Conservation (phyloP, 2,888 invertebrate species). For the Morpho achilles region DNA sequence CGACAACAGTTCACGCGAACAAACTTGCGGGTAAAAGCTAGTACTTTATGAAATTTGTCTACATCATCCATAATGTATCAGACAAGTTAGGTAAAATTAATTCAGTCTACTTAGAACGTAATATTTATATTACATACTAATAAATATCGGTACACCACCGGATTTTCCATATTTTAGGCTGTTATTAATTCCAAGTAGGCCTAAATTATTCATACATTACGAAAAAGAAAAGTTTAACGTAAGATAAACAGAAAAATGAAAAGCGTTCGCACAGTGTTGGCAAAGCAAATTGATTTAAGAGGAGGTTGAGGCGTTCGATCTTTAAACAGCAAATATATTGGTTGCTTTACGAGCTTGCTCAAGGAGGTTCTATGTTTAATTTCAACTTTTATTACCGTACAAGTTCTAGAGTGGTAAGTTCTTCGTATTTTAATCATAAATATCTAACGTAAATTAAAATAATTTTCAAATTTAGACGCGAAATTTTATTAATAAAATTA, state of each 20-base stretch:
- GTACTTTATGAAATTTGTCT: neutral
- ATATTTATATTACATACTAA: neutral
- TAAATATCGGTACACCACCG: neutral
- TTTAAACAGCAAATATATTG: conserved; percentile 49
- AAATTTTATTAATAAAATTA: too few species aligned
- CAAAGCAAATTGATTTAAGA: conserved; percentile 48
- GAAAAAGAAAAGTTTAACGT: conserved; percentile 9
- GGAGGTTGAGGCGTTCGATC: conserved; percentile 42
- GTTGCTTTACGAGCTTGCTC: conserved; percentile 7
- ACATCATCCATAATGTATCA: neutral
- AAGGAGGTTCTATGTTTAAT: conserved; percentile 3
- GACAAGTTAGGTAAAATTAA: too few species aligned
- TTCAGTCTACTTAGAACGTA: neutral
- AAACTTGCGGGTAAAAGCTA: too few species aligned
- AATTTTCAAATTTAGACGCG: too few species aligned
- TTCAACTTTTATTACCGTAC: neutral
- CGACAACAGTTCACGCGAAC: too few species aligned
- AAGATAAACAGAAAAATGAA: conserved; percentile 41
- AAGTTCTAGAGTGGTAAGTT: too few species aligned
- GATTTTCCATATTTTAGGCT: neutral
- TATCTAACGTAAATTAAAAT: too few species aligned
- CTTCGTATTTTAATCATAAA: too few species aligned
- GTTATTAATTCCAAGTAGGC: neutral
- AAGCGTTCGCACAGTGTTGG: conserved; percentile 63
- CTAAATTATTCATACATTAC: conserved; percentile 5